Base-by-base conservation (phyloP, 1,140 invertebrate species). In the Aphelenchoides avenae region DNA sequence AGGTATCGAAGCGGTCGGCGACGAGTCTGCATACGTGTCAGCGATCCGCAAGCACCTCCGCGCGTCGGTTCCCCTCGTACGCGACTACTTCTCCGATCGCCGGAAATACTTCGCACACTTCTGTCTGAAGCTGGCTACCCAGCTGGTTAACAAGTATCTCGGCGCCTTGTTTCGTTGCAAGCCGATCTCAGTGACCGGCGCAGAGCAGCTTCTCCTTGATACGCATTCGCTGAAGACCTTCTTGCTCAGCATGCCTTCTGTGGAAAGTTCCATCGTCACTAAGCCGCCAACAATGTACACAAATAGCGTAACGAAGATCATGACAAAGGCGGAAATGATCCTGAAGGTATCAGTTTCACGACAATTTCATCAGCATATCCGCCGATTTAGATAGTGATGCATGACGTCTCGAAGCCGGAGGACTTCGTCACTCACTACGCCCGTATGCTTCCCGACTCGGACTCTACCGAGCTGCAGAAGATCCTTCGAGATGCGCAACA, bases 71-170 rank as follows among this genome's bases (percentile, higher is more conserved):
- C 93, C 93, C 0, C 80, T 87, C 5, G 85, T 99, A 9, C 78
- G 94, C 54, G 90, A 96, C 73, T 87, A 90, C 74, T 81, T 99
- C n/a, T 84, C 88, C 1, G 89, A 88, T 15, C 92, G 91, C 0
- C 81, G 92, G 33, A 98, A 97, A 82, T 97, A 97, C 79, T 98
- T 96, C 78, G 96, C 92, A 0, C 89, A 97, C 78, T 90, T 98
- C 71, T 97, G 92, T 77, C 86, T 93, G 9, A 89, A 92, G 76
- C 94, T 97, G 81, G 89, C 88, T 0, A 85, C 84, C 83, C 86
- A 81, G 78, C 77, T 78, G 52, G 53, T 59, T 11, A 87, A 89
- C 13, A 96, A 95, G 78, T 91, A 92, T 71, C 87, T 96, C 27
- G 86, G 87, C 53, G 87, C 88, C 68, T 80, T 98, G 11, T 96